Conservation (phyloP, 30 jellyfish, hydroid and myxozoan genomes). For the Sanderia malayensis region DNA sequence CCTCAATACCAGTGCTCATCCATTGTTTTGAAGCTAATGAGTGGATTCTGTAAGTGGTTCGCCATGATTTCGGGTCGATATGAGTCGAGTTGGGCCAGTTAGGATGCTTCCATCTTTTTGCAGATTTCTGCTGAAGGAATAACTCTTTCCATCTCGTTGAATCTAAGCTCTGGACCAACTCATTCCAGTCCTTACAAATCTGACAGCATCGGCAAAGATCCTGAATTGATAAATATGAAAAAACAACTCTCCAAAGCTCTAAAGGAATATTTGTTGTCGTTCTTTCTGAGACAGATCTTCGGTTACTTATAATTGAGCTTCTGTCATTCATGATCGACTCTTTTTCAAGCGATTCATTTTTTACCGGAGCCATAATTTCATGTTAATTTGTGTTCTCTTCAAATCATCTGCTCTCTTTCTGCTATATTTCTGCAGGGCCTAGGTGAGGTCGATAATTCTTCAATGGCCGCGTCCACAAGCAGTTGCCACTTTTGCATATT, state of each 20-base stretch:
- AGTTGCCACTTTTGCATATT: no score
- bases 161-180: slow-evolving; percentile 67
- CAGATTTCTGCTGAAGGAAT: slow-evolving; percentile 57
- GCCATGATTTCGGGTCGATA: slow-evolving; percentile 71
- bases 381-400: no score
- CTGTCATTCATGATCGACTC: background rate
- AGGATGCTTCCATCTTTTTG: slow-evolving; percentile 90
- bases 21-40: slow-evolving; percentile 68
- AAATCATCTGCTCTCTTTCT: no score
- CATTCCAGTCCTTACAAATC: slow-evolving; percentile 80
- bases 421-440: no score
- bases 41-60: slow-evolving; percentile 50
- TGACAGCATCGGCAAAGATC: slow-evolving; percentile 77
- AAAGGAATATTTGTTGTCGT: slow-evolving; percentile 37
- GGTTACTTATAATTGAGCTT: background rate
- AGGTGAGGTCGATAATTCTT: no score
- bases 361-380: slow-evolving; percentile 5
- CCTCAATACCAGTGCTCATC: slow-evolving; percentile 47
- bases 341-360: background rate
- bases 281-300: background rate
- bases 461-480: no score
- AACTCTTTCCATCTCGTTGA: slow-evolving; percentile 86
- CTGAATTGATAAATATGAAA: slow-evolving; percentile 57
- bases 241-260: slow-evolving; percentile 88
- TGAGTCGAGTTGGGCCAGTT: slow-evolving; percentile 79